A percentile compares a stretch with the other conserved stretches of the same genome.
Conservation (phyloP, 1,140 invertebrate genomes). For the Cydia strobilella region DNA sequence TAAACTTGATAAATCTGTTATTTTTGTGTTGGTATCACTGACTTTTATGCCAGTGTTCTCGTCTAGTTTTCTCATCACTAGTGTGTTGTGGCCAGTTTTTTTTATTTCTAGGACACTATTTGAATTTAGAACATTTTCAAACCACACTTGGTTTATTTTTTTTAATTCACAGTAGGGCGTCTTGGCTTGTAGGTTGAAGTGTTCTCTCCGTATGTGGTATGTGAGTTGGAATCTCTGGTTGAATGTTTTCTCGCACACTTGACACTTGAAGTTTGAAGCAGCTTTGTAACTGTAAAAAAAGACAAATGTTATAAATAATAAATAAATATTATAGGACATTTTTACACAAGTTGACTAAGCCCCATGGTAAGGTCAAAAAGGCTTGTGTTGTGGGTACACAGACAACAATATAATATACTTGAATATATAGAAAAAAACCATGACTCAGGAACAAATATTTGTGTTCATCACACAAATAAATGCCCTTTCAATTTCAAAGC, state of each 20-base stretch:
- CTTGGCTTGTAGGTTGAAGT: conserved; percentile 51
- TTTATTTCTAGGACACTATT: conserved; percentile 53
- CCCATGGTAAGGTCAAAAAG: no score
- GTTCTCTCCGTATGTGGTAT: conserved; percentile 50
- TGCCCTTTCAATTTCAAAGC: no score
- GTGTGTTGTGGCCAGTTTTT: conserved; percentile 45
- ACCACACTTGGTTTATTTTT: conserved; percentile 57
- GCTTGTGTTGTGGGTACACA: no score
- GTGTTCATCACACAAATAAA: no score
- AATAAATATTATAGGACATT: no score
- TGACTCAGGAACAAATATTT: no score
- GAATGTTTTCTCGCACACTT: conserved; percentile 46
- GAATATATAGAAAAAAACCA: no score
- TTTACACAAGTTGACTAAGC: no score
- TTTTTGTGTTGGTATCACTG: conserved; percentile 31
- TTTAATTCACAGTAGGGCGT: conserved; percentile 40
- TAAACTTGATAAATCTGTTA: conserved; percentile 33
- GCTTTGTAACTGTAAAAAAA: conserved; percentile 16
- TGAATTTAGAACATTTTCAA: conserved; percentile 55
- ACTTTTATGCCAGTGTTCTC: conserved; percentile 38
- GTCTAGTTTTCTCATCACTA: conserved; percentile 47
- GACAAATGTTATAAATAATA: not conserved
- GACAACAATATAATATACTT: no score
- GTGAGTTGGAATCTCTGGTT: conserved; percentile 32
- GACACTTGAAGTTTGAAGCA: conserved; percentile 36